Base-by-base conservation (phyloP, 2,113 vertebrate genomes). In the Ptilorrhoa leucosticta region DNA sequence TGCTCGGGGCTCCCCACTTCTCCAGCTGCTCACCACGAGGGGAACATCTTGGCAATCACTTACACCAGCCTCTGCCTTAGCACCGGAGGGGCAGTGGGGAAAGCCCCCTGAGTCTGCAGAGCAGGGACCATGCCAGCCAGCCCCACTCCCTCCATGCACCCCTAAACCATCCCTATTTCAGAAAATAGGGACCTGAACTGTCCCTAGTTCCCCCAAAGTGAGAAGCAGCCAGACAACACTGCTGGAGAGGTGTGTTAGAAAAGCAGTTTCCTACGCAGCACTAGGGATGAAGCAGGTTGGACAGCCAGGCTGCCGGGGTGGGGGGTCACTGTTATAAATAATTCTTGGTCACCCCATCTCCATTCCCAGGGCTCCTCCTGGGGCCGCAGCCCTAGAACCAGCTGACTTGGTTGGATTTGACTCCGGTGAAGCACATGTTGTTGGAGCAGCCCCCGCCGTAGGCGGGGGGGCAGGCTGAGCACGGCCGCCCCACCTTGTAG, bases 381-480 rank as follows among this genome's bases (percentile, higher is more conserved):
- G 21, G 44, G 23, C 42, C 30, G 30, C 94, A 85, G 82, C 89
- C 80, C 96, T 96, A 98, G 94, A 97, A 94, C 96, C 96, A 96
- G 76, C 75, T 94, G 31, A 97, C 97, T 92, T 92, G 97, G 50
- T 98, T 98, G 94, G 97, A 98, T 83, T 94, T 98, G 66, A 97
- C 94, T 39, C 97, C 98, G 0, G 70, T 95, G 87, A 97, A 98
- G 88, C 99, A 99, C 97, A 99, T 98, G 94, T 99, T 99, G 87
- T 98, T 98, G 93, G 92, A 97, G 95, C 99, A 99, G 95, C 96
- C 96, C 50, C 98, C 98, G 4, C 98, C 98, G 3, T 99, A 99
- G 89, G 88, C 96, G 20, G 98, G 97, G 6, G 99, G 99, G 30
- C 99, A 99, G 66, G 98, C 97, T 2, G 99, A 99, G 72, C 99